phyloP scores from a whole-genome alignment of 2,888 invertebrate species.

The Plemyria rubiginata region DNA sequence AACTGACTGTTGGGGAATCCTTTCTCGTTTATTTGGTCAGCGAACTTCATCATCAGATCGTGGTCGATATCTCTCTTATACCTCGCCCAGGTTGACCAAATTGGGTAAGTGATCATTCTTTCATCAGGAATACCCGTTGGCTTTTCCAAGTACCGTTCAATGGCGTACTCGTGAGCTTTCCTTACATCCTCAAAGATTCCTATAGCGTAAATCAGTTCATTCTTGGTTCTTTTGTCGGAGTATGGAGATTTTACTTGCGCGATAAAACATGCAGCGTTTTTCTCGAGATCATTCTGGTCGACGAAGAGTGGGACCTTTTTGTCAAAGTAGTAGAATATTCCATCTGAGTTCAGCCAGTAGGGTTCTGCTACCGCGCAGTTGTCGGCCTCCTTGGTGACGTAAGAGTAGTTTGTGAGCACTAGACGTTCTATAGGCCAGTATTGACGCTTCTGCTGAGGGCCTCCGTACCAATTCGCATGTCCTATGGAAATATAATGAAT shows the following conservation, averaged over 20 bases:
- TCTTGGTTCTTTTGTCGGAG: slow-evolving; percentile 65
- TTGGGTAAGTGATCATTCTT: slow-evolving; percentile 83
- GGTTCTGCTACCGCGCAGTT: slow-evolving; percentile 86
- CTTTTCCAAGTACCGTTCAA: slow-evolving; percentile 84
- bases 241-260: slow-evolving; percentile 79
- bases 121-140: slow-evolving; percentile 84
- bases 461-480: slow-evolving; percentile 86
- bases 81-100: slow-evolving; percentile 88
- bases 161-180: slow-evolving; percentile 85
- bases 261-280: slow-evolving; percentile 80
- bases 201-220: slow-evolving; percentile 84
- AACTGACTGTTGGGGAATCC: slow-evolving; percentile 83
- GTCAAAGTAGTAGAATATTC: slow-evolving; percentile 86
- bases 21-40: slow-evolving; percentile 75
- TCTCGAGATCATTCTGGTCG: slow-evolving; percentile 83
- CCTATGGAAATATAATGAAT: slow-evolving; percentile 46
- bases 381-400: slow-evolving; percentile 83
- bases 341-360: slow-evolving; percentile 88
- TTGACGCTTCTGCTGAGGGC: slow-evolving; percentile 84
- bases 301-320: slow-evolving; percentile 87
- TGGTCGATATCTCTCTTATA: slow-evolving; percentile 84
- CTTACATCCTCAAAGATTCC: slow-evolving; percentile 85
- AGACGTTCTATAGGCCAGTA: slow-evolving; percentile 86
- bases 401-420: slow-evolving; percentile 79
- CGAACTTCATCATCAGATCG: slow-evolving; percentile 74